Evolutionary conservation across 1,140 invertebrate species (phyloP), one percentile per base, ranked within the genome.

Genomic region (Patella vulgata): DNA sequence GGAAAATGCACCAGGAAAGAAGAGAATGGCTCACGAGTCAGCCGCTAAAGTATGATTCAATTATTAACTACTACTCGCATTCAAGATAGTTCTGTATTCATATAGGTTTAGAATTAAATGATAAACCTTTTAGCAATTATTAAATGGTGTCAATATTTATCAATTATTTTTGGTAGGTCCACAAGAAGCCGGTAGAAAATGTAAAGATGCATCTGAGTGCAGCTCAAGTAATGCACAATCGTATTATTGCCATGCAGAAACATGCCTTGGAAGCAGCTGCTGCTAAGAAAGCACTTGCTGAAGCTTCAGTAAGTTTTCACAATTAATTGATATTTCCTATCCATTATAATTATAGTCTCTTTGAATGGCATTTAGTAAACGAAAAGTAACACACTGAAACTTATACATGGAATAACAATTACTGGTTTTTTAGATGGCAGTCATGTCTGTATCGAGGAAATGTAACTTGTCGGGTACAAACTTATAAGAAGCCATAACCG

Each of bases 181-280:
- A 36, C 36, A 69, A 69, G 17, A 46, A 43, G 12, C 28, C 59
- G 14, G 50, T 58, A 8, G 57, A 66, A 11, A 69, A 66, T 39
- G 65, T 67, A 27, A 44, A 46, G 27, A 50, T 39, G 1, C 68
- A 65, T 33, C 53, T 73, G 47, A 77, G 73, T 57, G 80, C 83
- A 30, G 79, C 76, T 28, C 73, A 83, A 56, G 80, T 81, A 9
- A 83, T 84, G 81, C 74, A 80, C 58, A 83, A 84, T 52, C 59
- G 83, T 9, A 80, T 80, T 55, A 56, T 75, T 17, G 58, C 75
- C 48, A 75, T 82, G 67, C 77, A 80, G 68, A 73, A 78, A 52
- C 68, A 70, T 36, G 72, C 70, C 17, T 57, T 73, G 40, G 68
- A 74, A 28, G 67, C 62, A 19, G 73, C 68, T 19, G 59, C 59